phyloP scores from a whole-genome alignment of 2,113 vertebrate genomes.

The Damaliscus lunatus region DNA sequence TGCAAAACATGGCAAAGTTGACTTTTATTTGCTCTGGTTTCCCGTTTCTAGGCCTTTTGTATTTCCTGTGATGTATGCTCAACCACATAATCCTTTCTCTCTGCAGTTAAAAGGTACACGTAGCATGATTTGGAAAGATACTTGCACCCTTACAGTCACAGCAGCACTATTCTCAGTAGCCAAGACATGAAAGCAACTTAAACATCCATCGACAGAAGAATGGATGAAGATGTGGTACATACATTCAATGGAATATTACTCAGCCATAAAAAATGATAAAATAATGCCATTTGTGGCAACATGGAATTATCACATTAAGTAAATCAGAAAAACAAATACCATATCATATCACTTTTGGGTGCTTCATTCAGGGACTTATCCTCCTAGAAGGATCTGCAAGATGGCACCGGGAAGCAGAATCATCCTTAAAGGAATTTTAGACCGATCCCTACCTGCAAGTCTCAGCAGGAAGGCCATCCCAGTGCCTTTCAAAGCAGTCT shows the following conservation, averaged over 20 bases:
- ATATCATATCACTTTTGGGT: neutral
- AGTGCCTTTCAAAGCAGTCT: too few species aligned
- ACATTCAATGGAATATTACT: neutral
- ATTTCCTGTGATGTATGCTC: neutral
- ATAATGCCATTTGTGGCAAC: neutral
- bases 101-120: neutral
- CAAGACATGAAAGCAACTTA: neutral
- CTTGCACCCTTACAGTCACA: neutral
- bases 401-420: neutral
- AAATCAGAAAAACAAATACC: neutral
- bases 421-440: neutral
- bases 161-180: neutral
- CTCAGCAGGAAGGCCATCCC: neutral
- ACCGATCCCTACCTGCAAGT: neutral
- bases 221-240: neutral
- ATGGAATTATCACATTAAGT: neutral
- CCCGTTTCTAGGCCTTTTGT: neutral
- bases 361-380: neutral
- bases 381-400: neutral
- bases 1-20: neutral
- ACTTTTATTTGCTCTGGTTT: neutral
- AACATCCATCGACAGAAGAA: neutral
- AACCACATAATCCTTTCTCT: neutral
- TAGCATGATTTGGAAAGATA: neutral
- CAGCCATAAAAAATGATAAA: neutral